phyloP scores from a whole-genome alignment of 2,113 vertebrate genomes.

The Tauraco erythrolophus region DNA sequence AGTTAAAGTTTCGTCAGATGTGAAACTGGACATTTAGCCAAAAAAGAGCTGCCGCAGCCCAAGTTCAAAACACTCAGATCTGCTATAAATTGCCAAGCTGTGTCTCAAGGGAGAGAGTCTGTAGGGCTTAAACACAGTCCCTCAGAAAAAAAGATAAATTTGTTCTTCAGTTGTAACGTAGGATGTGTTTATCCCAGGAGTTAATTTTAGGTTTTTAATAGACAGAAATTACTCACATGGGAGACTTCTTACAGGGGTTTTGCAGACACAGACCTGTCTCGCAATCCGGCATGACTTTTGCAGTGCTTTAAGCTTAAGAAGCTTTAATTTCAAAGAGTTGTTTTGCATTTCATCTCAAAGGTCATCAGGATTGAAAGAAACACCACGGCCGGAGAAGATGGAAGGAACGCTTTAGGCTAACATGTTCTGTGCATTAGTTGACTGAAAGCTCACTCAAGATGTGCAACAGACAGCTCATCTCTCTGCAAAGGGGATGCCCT shows the following conservation, averaged over 20 bases:
- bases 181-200: not conserved
- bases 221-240: not conserved
- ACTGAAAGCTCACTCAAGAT: not conserved
- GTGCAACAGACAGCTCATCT: not conserved
- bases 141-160: not conserved
- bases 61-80: not conserved
- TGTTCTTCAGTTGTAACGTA: not conserved
- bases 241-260: fast-evolving
- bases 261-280: not conserved
- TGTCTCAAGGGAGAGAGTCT: not conserved
- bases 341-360: not conserved
- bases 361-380: not conserved
- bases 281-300: not conserved
- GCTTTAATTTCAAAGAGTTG: not conserved
- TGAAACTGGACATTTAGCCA: not conserved
- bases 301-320: not conserved
- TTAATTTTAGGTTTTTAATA: not conserved
- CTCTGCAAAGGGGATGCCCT: not conserved
- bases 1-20: not conserved
- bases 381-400: not conserved
- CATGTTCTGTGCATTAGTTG: fast-evolving
- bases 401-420: not conserved
- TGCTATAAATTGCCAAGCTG: not conserved
- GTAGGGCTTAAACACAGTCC: not conserved
- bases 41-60: not conserved